Base-by-base conservation (phyloP, 1,140 invertebrate species). In the Condylostylus longicornis region DNA sequence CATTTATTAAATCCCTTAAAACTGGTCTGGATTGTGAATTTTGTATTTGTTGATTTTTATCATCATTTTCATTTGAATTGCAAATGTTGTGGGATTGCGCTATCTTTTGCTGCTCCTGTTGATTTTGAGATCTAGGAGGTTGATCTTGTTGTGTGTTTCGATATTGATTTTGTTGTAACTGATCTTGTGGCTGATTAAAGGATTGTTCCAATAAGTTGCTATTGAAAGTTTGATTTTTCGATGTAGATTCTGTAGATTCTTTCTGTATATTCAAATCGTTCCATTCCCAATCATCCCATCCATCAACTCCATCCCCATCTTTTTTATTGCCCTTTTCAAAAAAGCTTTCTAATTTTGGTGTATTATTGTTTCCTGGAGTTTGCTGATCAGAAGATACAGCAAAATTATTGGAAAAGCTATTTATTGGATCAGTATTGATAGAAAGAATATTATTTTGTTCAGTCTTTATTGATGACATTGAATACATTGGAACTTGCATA, bases 221-320 rank as follows among this genome's bases (percentile, higher is more conserved):
- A 33, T 6, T n/a, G n/a, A n/a, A 5, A 8, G 14, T 13, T 10
- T 29, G 6, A 7, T 33, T 14, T 33, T 15, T n/a, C n/a, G 31
- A 17, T 6, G 4, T 33, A 7, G 13, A 33, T 30, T 30, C 14
- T 30, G 28, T 30, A 5, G 14, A 23, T 27, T n/a, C n/a, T n/a
- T n/a, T n/a, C n/a, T n/a, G n/a, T n/a, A n/a, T n/a, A n/a, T n/a
- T n/a, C n/a, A n/a, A 53, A 18, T 60, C 57, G 42, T 54, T 59
- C 57, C 56, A 59, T 38, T 59, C 57, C 56, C 56, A 60, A 42
- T 60, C 57, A 31, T 45, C 56, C 57, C 57, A 60, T 18, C 57
- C 56, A 39, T 60, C 57, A 31, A 41, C 51, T 15, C 42, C 44
- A 28, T 21, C 15, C 10, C 22, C 27, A 22, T 37, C 17, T 10